Evolutionary conservation across 1,140 invertebrate genomes (phyloP), one percentile per base, ranked within the genome.

Genomic region (Caligus rogercresseyi): DNA sequence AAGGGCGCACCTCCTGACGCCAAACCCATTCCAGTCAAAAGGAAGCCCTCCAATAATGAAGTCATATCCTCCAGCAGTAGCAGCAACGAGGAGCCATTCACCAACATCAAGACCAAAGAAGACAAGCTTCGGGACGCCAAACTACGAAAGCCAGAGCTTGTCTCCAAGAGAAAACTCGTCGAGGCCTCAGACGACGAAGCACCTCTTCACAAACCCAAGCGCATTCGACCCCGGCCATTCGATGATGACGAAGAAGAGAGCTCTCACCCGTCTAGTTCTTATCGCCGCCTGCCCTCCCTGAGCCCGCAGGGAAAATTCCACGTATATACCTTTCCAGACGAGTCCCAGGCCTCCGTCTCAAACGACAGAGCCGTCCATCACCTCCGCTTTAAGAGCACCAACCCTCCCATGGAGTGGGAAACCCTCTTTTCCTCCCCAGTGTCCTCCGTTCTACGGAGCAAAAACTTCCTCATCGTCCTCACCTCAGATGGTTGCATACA

Each of bases 391-490:
- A 25, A 56, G 24, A 21, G 20, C 20, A 14, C 19, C 15, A 18
- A 56, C 54, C n/a, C n/a, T n/a, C n/a, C n/a, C n/a, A 16, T n/a
- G 2, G 54, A 56, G 24, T 56, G 54, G 54, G 54, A 56, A 18
- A 56, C 24, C 20, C 14, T 56, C 19, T 25, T 56, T 4, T 15
- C 54, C 14, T 56, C 54, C n/a, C 3, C 54, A 2, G 24, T 56
- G 16, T 16, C n/a, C 2, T 20, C 54, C 15, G 53, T 54, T 7
- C n/a, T 16, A 11, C 11, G n/a, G 21, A 54, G 53, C 21, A 13
- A 19, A 16, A 23, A 54, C 11, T 16, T 54, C 16, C 7, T 54
- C 4, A 23, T 54, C 13, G 53, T 16, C 16, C 13, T 16, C 4
- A 19, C n/a, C 16, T 19, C 7, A 7, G 21, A 54, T 54, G 53